Conservation (phyloP, 2,888 invertebrate genomes). For the Chironomus riparius region DNA sequence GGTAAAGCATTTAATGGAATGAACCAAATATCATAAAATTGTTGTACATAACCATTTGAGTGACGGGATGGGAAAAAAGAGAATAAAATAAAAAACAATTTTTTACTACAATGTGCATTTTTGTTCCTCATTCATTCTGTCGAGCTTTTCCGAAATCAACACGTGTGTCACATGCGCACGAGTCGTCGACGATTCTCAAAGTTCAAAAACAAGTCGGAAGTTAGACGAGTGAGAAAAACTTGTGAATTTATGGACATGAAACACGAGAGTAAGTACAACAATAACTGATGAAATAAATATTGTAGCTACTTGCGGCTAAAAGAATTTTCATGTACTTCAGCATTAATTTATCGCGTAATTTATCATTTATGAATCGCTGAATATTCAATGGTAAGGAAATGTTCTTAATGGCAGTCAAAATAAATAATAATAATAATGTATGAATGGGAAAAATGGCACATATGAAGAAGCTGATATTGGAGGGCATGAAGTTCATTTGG, state of each 20-base stretch:
- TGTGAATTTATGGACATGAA: no score
- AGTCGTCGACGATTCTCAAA: background rate
- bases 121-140: background rate
- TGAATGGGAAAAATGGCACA: no score
- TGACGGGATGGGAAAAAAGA: background rate
- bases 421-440: no score
- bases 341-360: background rate
- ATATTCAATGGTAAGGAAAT: background rate
- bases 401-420: no score
- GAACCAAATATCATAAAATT: slow-evolving; percentile 14
- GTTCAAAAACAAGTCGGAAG: background rate
- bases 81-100: background rate
- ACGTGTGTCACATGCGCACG: background rate
- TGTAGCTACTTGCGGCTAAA: no score
- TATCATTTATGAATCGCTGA: background rate
- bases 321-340: no score
- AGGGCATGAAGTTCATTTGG: no score
- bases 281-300: no score
- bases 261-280: no score
- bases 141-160: background rate
- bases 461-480: no score
- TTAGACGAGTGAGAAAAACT: no score
- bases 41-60: background rate
- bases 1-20: slow-evolving; percentile 18
- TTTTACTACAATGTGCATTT: background rate